Evolutionary conservation across 2,113 vertebrate genomes (phyloP).

Genomic region (Cnemophilus loriae): DNA sequence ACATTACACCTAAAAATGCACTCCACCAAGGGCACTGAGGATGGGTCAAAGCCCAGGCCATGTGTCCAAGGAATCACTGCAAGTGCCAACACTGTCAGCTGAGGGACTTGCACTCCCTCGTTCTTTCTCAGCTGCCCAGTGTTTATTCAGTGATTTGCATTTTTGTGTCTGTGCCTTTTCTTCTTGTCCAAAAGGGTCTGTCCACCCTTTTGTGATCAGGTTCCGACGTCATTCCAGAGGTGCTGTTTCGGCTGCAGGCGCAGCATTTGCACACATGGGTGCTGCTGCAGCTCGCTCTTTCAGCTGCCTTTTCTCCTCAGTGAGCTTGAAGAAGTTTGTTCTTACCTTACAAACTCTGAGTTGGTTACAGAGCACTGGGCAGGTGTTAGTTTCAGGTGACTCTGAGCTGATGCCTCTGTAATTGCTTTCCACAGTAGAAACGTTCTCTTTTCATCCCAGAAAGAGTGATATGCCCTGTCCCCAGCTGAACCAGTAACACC

Average conservation of each 20-base stretch:
- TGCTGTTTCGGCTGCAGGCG: background rate
- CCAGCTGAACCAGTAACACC: background rate
- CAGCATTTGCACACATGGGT: rapidly evolving
- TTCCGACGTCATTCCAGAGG: background rate
- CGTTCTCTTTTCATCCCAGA: background rate
- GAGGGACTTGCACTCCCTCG: background rate
- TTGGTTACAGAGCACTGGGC: background rate
- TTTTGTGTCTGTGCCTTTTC: rapidly evolving
- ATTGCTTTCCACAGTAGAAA: background rate
- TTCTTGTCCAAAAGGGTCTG: background rate
- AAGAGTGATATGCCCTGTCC: background rate
- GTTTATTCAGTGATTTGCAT: background rate
- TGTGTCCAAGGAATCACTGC: background rate
- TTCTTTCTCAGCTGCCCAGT: background rate
- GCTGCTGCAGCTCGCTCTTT: background rate
- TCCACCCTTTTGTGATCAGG: background rate
- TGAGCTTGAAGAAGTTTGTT: background rate
- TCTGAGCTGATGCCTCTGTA: background rate
- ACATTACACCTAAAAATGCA: background rate
- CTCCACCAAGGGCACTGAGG: background rate
- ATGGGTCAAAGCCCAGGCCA: background rate
- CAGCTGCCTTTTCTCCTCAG: background rate
- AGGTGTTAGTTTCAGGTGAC: background rate
- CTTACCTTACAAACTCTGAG: background rate
- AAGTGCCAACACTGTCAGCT: background rate